Conservation (phyloP, 2,888 invertebrate species). For the Sinelater perroti region DNA sequence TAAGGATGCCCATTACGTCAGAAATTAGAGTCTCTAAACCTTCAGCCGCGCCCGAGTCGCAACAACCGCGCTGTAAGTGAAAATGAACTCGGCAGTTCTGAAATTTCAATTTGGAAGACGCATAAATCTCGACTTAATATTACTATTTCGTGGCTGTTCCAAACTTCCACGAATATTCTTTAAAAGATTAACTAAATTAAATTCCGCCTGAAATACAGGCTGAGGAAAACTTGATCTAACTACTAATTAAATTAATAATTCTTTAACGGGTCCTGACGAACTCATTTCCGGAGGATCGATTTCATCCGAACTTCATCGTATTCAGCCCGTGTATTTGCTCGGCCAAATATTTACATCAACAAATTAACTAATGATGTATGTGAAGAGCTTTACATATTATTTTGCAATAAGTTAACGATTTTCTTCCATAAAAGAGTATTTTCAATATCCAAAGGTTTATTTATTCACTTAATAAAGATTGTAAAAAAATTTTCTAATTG, state of each 20-base stretch:
- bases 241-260: slow-evolving; percentile 45
- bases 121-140: slow-evolving; percentile 54
- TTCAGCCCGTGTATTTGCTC: too few relatives aligned
- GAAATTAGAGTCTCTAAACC: slow-evolving; percentile 26
- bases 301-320: too few relatives aligned
- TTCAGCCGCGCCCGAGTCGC: slow-evolving; percentile 38
- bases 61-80: slow-evolving; percentile 48
- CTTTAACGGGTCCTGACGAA: background rate
- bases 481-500: too few relatives aligned
- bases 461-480: too few relatives aligned
- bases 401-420: too few relatives aligned
- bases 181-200: slow-evolving; percentile 51
- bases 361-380: too few relatives aligned
- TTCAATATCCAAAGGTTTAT: too few relatives aligned
- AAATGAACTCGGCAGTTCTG: slow-evolving; percentile 46
- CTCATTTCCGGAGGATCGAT: slow-evolving; percentile 11
- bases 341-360: too few relatives aligned
- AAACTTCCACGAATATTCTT: slow-evolving; percentile 45
- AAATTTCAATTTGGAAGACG: slow-evolving; percentile 53
- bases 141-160: slow-evolving; percentile 45
- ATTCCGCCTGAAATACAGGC: slow-evolving; percentile 47
- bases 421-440: too few relatives aligned
- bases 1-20: slow-evolving; percentile 25
- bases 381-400: too few relatives aligned
- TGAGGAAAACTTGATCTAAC: slow-evolving; percentile 42